Evolutionary conservation across 2,888 invertebrate species (phyloP).

Genomic region (Palloptera scutellata): DNA sequence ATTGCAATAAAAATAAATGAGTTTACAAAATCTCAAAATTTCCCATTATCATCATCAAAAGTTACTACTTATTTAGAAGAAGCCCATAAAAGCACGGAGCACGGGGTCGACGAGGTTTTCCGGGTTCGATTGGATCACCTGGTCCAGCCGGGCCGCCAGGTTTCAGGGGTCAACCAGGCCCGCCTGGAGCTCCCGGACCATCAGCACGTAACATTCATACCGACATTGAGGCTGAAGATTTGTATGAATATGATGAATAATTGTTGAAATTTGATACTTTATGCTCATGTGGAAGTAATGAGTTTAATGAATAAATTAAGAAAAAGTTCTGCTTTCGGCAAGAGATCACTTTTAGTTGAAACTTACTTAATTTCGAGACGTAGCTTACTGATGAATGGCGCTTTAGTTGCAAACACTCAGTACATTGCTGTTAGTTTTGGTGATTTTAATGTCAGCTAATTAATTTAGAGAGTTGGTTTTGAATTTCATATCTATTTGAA

Average conservation of each 20-base stretch:
- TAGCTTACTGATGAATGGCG: not conserved
- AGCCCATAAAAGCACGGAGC: too few relatives aligned
- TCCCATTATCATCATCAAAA: too few relatives aligned
- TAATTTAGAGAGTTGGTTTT: too few relatives aligned
- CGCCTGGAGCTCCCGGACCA: constrained; percentile 35
- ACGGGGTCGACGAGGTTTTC: constrained; percentile 45
- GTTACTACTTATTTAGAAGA: too few relatives aligned
- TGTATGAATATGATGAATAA: constrained; percentile 34
- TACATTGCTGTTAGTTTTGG: too few relatives aligned
- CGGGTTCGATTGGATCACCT: constrained; percentile 41
- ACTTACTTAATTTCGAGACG: not conserved
- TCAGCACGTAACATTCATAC: constrained; percentile 34
- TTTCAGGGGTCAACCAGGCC: constrained; percentile 37
- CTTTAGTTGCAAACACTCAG: not conserved
- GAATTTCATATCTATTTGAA: too few relatives aligned
- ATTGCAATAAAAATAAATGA: too few relatives aligned
- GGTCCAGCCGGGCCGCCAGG: constrained; percentile 36
- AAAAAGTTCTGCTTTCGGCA: not conserved
- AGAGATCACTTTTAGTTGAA: not conserved
- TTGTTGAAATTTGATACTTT: constrained; percentile 12
- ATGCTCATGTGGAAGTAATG: too few relatives aligned
- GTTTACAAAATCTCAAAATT: too few relatives aligned
- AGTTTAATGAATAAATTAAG: not conserved
- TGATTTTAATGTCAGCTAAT: too few relatives aligned
- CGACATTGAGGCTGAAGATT: constrained; percentile 34